Conservation (phyloP, 1,140 invertebrate genomes). For the Bombus vancouverensis region DNA sequence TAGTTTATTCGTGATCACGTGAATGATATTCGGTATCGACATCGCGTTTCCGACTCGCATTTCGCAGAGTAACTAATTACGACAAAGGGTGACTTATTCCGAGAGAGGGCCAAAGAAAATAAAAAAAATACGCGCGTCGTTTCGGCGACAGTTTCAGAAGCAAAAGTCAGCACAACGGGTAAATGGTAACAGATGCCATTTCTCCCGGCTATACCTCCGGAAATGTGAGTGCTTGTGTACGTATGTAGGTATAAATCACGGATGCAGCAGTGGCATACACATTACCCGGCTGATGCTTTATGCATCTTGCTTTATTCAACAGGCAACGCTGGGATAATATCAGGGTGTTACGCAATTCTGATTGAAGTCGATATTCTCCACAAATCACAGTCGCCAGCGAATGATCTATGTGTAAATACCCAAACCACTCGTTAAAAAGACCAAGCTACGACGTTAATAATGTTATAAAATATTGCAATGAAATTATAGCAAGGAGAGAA, state of each 20-base stretch:
- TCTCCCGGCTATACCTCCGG: constrained; percentile 13
- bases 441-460: not conserved
- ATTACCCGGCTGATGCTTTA: constrained; percentile 46
- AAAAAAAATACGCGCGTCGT: not conserved
- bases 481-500: not conserved
- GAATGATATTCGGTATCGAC: not conserved
- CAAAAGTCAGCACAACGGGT: constrained; percentile 1
- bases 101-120: not conserved
- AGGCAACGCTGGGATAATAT: constrained; percentile 32
- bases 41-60: not conserved
- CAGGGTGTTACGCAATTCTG: constrained; percentile 17
- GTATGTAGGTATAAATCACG: constrained; percentile 47
- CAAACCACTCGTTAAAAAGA: not conserved
- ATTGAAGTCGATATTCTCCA: constrained; percentile 22
- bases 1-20: not conserved
- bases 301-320: constrained; percentile 54
- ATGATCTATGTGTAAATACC: constrained; percentile 9
- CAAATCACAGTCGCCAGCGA: not conserved
- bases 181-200: constrained; percentile 48
- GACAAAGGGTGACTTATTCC: not conserved
- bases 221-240: constrained; percentile 34
- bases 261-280: constrained; percentile 24
- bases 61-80: not conserved
- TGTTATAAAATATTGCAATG: not conserved
- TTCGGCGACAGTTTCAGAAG: constrained; percentile 2